Evolutionary conservation across 2,888 invertebrate genomes (phyloP).

Genomic region (Ecliptopera silaceata): DNA sequence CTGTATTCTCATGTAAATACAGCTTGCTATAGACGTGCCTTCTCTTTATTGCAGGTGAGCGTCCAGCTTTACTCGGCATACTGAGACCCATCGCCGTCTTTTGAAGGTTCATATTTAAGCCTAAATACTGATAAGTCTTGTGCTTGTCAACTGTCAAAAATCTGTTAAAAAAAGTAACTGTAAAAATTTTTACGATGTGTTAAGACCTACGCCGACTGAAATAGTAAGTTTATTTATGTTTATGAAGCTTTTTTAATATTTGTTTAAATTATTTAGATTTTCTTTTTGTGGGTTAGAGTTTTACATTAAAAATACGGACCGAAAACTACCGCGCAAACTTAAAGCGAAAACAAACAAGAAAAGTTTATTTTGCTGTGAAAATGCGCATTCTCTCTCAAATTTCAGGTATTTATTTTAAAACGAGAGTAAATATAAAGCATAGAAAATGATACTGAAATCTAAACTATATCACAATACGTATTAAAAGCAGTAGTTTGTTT

Average conservation of each 20-base stretch:
- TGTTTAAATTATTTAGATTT: background rate
- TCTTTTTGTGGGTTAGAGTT: background rate
- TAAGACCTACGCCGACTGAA: background rate
- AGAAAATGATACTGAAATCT: too few relatives aligned
- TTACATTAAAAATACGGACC: too few relatives aligned
- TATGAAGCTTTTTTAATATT: constrained; percentile 6
- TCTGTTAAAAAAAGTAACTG: too few relatives aligned
- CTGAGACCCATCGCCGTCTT: background rate
- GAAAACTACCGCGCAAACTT: too few relatives aligned
- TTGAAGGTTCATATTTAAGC: background rate
- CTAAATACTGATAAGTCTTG: background rate
- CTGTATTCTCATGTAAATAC: constrained; percentile 8
- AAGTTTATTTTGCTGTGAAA: too few relatives aligned
- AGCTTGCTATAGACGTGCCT: constrained; percentile 3
- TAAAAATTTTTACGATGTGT: constrained; percentile 5
- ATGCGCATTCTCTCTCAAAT: too few relatives aligned
- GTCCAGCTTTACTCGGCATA: background rate
- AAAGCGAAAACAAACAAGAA: too few relatives aligned
- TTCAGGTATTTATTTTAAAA: too few relatives aligned
- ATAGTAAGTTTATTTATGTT: constrained; percentile 13
- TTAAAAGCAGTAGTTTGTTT: too few relatives aligned
- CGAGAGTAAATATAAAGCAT: too few relatives aligned
- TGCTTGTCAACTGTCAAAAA: too few relatives aligned
- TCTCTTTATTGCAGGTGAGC: constrained; percentile 20
- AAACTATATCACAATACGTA: too few relatives aligned